phyloP scores from a whole-genome alignment of 2,113 vertebrate species.

The Marmota monax region DNA sequence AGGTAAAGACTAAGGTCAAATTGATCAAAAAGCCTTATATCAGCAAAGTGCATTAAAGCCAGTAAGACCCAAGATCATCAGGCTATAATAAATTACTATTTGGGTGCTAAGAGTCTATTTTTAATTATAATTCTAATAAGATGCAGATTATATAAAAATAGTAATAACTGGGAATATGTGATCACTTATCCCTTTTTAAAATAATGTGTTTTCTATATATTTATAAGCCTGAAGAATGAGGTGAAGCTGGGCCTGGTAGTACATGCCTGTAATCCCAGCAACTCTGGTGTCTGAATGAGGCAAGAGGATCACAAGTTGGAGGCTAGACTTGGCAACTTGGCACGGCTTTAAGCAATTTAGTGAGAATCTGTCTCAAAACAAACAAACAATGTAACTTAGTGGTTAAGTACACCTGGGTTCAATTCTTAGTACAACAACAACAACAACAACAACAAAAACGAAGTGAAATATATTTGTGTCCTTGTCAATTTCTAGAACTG shows the following conservation, averaged over 20 bases:
- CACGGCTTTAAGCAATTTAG: no score
- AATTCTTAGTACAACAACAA: no score
- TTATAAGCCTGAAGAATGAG: not conserved
- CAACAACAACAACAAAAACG: no score
- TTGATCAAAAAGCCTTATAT: not conserved
- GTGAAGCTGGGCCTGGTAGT: no score
- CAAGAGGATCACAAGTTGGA: no score
- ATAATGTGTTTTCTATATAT: not conserved
- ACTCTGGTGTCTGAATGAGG: no score
- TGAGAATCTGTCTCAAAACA: no score
- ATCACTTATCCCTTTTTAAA: not conserved
- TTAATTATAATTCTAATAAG: constrained; percentile 19
- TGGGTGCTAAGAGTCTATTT: not conserved
- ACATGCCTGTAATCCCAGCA: no score
- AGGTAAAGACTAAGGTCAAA: not conserved
- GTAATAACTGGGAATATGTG: not conserved
- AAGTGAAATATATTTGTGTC: not conserved
- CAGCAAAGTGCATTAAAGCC: not conserved
- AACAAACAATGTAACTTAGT: no score
- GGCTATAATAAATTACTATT: constrained; percentile 23
- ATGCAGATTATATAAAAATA: not conserved
- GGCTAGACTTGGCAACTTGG: no score
- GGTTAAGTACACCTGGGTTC: no score
- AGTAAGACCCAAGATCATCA: not conserved
- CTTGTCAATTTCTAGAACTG: not conserved